These are phyloP conservation scores for Aphelinus certus DNA, from an alignment of 1,140 invertebrate species.

Conservation along the genomic window DNA sequence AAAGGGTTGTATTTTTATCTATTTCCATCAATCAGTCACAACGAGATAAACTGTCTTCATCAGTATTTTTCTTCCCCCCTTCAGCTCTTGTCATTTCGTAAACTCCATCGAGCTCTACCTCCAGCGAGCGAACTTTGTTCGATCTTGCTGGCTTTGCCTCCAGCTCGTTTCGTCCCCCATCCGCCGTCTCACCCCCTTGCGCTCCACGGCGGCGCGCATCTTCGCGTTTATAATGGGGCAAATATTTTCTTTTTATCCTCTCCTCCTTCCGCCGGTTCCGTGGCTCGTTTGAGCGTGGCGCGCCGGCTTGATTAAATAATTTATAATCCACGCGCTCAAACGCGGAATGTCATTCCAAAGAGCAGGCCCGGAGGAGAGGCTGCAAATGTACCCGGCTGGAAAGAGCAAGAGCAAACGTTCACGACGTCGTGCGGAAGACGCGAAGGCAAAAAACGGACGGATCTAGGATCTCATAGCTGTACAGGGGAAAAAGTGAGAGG, in stretches of 20 bases:
- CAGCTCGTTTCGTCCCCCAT: slow-evolving; percentile 7
- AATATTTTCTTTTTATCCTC: slow-evolving; percentile 62
- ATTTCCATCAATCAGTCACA: too few relatives aligned
- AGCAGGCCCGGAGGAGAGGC: slow-evolving; percentile 20
- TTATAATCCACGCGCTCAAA: slow-evolving; percentile 56
- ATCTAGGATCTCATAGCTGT: too few relatives aligned
- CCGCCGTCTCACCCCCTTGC: slow-evolving; percentile 25
- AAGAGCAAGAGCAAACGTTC: slow-evolving; percentile 5
- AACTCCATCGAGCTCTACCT: not conserved
- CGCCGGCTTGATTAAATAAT: slow-evolving; percentile 61
- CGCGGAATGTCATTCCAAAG: slow-evolving; percentile 56
- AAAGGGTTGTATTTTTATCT: too few relatives aligned
- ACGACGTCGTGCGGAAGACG: too few relatives aligned
- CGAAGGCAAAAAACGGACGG: slow-evolving; percentile 19
- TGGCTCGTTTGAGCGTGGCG: not conserved
- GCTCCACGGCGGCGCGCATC: slow-evolving; percentile 30
- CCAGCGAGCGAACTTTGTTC: too few relatives aligned
- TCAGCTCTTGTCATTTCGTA: too few relatives aligned
- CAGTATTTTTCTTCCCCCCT: too few relatives aligned
- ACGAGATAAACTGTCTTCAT: too few relatives aligned
- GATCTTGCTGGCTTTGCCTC: slow-evolving; percentile 1
- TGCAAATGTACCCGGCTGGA: slow-evolving; percentile 9
- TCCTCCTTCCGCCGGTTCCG: not conserved
- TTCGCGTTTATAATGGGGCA: slow-evolving; percentile 52
- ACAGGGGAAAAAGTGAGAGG: not conserved